Evolutionary conservation across 1,140 invertebrate genomes (phyloP).

Genomic region (Drosophila guanche): DNA sequence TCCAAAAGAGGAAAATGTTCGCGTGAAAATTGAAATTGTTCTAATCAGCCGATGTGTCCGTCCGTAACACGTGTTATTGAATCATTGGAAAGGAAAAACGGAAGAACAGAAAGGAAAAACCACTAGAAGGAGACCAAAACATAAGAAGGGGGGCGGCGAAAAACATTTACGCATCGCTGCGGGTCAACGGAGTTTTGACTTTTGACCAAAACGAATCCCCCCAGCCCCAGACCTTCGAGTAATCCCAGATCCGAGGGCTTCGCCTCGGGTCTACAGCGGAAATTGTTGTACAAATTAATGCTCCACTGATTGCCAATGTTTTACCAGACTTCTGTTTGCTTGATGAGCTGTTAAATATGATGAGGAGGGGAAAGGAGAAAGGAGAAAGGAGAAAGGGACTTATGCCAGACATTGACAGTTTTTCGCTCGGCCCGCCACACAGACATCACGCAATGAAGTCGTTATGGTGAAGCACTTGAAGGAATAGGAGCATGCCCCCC

Average conservation of each 20-base stretch:
- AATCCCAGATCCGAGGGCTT: slow-evolving; percentile 26
- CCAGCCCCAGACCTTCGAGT: slow-evolving; percentile 9
- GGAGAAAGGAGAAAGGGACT: background rate
- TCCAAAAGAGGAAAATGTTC: slow-evolving; percentile 47
- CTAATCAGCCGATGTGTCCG: slow-evolving; percentile 60
- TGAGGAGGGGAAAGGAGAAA: background rate
- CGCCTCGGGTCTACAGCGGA: slow-evolving; percentile 53
- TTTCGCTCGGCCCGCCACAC: background rate
- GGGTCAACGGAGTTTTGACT: slow-evolving; percentile 73
- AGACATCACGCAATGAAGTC: slow-evolving; percentile 52
- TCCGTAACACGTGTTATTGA: slow-evolving; percentile 34
- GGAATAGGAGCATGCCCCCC: slow-evolving; percentile 43
- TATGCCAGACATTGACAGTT: slow-evolving; percentile 54
- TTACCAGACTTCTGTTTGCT: slow-evolving; percentile 22
- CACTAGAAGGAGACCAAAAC: no score
- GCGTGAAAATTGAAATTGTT: slow-evolving; percentile 76
- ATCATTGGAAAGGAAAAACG: slow-evolving; percentile 40
- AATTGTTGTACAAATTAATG: slow-evolving; percentile 76
- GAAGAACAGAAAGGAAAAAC: slow-evolving; percentile 13
- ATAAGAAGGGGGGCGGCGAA: slow-evolving; percentile 8
- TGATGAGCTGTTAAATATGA: slow-evolving; percentile 71
- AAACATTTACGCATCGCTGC: slow-evolving; percentile 69
- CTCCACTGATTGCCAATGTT: slow-evolving; percentile 56
- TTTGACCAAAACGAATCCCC: slow-evolving; percentile 57
- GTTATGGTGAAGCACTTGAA: slow-evolving; percentile 54